These are phyloP conservation scores for Chitala chitala DNA, from an alignment of 2,113 vertebrate species.

Conservation along the genomic window DNA sequence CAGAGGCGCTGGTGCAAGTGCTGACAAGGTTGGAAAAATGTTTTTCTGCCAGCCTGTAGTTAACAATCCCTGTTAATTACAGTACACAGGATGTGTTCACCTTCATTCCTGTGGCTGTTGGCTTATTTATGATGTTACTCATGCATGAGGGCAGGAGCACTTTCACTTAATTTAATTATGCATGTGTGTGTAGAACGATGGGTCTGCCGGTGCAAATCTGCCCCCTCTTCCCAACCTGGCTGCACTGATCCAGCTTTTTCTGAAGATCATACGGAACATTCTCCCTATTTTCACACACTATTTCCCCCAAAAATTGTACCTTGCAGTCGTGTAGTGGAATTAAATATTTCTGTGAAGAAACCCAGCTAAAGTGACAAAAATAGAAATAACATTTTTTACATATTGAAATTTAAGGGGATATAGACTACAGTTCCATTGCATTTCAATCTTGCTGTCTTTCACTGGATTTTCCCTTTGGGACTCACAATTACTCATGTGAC, in stretches of 20 bases:
- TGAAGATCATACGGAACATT: no score
- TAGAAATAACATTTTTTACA: no score
- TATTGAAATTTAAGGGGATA: no score
- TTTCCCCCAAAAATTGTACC: no score
- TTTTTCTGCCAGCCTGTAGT: not conserved
- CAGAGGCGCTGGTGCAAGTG: not conserved
- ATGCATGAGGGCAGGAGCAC: not conserved
- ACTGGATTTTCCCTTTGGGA: no score
- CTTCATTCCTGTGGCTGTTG: not conserved
- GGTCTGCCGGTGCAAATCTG: conserved; percentile 24
- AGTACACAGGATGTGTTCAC: not conserved
- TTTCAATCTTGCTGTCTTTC: no score
- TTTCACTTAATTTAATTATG: conserved; percentile 30
- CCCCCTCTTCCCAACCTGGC: conserved; percentile 6
- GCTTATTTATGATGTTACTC: conserved; percentile 28
- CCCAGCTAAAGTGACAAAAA: no score
- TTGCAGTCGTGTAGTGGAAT: no score
- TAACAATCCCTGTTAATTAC: conserved; percentile 21
- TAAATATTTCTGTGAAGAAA: no score
- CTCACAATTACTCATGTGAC: no score
- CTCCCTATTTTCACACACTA: not conserved
- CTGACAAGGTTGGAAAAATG: not conserved
- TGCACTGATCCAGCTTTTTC: not conserved
- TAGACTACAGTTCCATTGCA: no score
- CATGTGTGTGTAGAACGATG: conserved; percentile 14